phyloP scores from a whole-genome alignment of 1,140 invertebrate species.

The Melanaphis sacchari region DNA sequence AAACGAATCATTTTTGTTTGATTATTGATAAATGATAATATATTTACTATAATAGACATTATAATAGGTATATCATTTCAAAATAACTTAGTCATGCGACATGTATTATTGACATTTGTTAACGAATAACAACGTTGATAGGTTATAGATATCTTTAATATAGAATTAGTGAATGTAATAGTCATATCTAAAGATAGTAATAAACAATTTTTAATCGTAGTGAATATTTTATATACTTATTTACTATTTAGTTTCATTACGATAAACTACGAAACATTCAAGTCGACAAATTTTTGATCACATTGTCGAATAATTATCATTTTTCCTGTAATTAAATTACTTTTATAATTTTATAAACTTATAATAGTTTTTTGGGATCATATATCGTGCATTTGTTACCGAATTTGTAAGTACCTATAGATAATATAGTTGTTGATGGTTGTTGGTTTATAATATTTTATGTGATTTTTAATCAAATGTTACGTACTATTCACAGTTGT shows the following conservation, averaged over 20 bases:
- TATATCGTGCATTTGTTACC: not conserved
- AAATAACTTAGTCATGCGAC: not conserved
- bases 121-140: not conserved
- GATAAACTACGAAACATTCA: not conserved
- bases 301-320: not conserved
- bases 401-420: too few relatives aligned
- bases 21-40: not conserved
- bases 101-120: too few relatives aligned
- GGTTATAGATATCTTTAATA: not conserved
- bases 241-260: not conserved
- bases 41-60: too few relatives aligned
- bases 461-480: not conserved
- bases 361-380: not conserved
- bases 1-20: not conserved
- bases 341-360: not conserved
- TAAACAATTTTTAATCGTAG: not conserved
- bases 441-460: too few relatives aligned
- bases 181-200: too few relatives aligned
- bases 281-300: not conserved
- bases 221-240: not conserved
- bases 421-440: not conserved
- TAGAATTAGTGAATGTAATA: not conserved
- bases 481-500: not conserved
- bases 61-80: too few relatives aligned
- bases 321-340: not conserved